phyloP scores from a whole-genome alignment of 2,797 vertebrate species.

The Liparis tanakae region DNA sequence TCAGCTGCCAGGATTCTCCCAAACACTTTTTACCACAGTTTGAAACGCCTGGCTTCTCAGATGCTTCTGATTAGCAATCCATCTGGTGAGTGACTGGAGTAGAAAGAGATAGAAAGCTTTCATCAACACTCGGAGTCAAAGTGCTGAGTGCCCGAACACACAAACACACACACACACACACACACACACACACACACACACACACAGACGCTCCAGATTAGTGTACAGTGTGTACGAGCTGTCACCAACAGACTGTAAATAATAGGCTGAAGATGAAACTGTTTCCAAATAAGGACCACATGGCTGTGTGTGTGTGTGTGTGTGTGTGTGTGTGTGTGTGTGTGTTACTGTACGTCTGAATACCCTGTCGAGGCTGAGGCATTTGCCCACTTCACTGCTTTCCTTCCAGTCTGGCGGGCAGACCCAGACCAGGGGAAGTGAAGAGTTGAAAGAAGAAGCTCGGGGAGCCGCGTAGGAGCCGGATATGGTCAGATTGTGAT shows the following conservation, averaged over 20 bases:
- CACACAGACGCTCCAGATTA: slow-evolving; percentile 19
- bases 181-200: slow-evolving; percentile 25
- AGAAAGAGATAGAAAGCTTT: slow-evolving; percentile 37
- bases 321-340: background rate
- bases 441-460: slow-evolving; percentile 67
- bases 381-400: slow-evolving; percentile 67
- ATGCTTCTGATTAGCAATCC: background rate
- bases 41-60: background rate
- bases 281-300: slow-evolving; percentile 48
- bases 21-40: background rate
- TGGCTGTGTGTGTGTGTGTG: slow-evolving; percentile 13
- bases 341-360: slow-evolving; percentile 43
- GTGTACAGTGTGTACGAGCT: slow-evolving; percentile 48
- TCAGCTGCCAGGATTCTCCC: background rate
- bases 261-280: slow-evolving; percentile 62
- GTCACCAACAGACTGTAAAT: slow-evolving; percentile 70
- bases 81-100: slow-evolving; percentile 4
- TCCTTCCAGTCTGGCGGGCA: slow-evolving; percentile 74
- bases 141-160: slow-evolving; percentile 43
- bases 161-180: slow-evolving; percentile 26
- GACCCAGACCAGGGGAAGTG: slow-evolving; percentile 70
- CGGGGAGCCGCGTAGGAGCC: slow-evolving; percentile 46
- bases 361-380: slow-evolving; percentile 45
- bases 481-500: slow-evolving; percentile 68
- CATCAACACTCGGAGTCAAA: slow-evolving; percentile 45